Base-by-base conservation (phyloP, 2,797 vertebrate genomes). In the Rhodeus uyekii region DNA sequence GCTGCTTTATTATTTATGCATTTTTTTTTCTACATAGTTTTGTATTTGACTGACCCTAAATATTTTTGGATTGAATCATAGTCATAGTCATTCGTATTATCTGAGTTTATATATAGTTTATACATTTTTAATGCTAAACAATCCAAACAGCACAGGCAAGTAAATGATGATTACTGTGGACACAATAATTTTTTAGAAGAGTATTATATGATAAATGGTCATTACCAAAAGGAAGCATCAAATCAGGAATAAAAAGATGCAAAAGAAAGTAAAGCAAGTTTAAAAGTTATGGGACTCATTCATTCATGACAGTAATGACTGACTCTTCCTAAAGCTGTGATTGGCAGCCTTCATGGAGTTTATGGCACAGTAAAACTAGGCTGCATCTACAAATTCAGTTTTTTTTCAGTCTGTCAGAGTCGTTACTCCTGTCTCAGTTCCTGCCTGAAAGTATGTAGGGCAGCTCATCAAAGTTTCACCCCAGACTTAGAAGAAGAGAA, bases 381-480 rank as follows among this genome's bases (percentile, higher is more conserved):
- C 60, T 76, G 53, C 46, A 27, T 60, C 65, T 72, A 38, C 32
- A 53, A 75, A 61, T n/a, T n/a, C n/a, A 75, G 9, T 46, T 61
- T 73, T 36, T 19, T 61, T 24, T 46, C 10, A 18, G 67, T 55
- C 73, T 63, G 55, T 44, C 44, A 76, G 39, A 63, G 68, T 34
- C 19, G 29, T 76, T 50, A 46, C 65, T 71, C 46, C n/a, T 27
- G 14, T 78, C 34, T 64, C 22, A 63, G 44, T 64, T 63, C 29
- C 13, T 67, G 48, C 24, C 2, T 60, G 55, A 50, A 60, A 16
- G 6, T 71, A 82, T 82, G n/a, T 87, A 76, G 81, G 68, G 24
- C 63, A 83, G 69, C 55, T 84, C 67, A 80, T 76, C 65, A 83
- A 83, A 73, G 78, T 72, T 86, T 76, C 61, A 73, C 36, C 34